Evolutionary conservation across 2,888 invertebrate species (phyloP).

Genomic region (Tetrapedia diversipes): DNA sequence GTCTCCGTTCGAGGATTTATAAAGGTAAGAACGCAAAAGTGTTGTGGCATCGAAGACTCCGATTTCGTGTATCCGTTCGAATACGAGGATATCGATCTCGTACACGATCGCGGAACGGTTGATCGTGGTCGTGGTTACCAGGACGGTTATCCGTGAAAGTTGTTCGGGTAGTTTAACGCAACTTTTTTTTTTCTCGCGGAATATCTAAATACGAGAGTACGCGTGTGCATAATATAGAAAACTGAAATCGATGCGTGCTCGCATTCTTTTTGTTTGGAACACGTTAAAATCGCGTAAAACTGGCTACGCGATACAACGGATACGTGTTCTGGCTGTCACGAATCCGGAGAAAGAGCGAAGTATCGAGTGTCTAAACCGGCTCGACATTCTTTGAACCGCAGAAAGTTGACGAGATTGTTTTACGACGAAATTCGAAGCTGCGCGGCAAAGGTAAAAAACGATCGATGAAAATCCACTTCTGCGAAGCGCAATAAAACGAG

Average conservation of each 20-base stretch:
- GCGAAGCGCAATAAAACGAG: slow-evolving; percentile 1
- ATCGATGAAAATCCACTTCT: background rate
- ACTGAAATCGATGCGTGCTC: background rate
- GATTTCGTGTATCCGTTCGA: background rate
- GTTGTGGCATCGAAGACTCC: too few relatives aligned
- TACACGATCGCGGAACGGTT: background rate
- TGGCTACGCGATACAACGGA: too few relatives aligned
- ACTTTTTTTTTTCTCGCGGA: background rate
- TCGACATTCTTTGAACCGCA: slow-evolving; percentile 11
- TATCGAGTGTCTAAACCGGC: slow-evolving; percentile 20
- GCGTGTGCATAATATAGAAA: background rate
- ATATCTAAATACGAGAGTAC: background rate
- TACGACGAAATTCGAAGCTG: slow-evolving; percentile 20
- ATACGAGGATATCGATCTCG: background rate
- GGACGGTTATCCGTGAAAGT: slow-evolving; percentile 22
- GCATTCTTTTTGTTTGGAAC: background rate
- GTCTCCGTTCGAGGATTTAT: too few relatives aligned
- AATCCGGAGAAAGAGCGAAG: background rate
- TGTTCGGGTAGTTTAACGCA: background rate
- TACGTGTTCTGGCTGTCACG: background rate
- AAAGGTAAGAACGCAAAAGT: too few relatives aligned
- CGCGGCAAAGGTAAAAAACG: background rate
- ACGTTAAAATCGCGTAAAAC: background rate
- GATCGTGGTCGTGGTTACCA: background rate
- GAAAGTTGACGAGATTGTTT: slow-evolving; percentile 9